Evolutionary conservation across 2,888 invertebrate species (phyloP), one percentile per base, ranked within the genome.

Genomic region (Acleris literana): DNA sequence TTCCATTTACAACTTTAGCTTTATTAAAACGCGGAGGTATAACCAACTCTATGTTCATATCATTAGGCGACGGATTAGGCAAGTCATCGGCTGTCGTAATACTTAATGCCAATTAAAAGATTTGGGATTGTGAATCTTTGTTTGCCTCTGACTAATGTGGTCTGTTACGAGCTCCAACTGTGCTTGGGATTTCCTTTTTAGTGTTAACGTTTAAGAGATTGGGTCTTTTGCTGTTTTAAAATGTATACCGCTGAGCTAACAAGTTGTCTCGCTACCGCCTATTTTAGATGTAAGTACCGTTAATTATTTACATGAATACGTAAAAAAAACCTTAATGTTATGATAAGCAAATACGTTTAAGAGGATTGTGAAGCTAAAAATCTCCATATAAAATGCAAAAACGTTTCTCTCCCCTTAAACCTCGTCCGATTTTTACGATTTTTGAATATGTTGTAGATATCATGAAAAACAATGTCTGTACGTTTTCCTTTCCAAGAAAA

Each of bases 21-120:
- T 6, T n/a, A 25, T 46, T 11, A 22, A 17, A 16, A 11, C 29
- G 18, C 25, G 44, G 17, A 22, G 46, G 72, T 71, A 64, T 39
- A 63, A 76, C 5, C 85, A 74, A 58, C 90, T 88, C 89, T 80
- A 74, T 81, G 76, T 71, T 48, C 51, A 87, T 89, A 83, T 82
- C 79, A 80, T 86, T 81, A 84, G 76, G 73, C 76, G 80, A 69
- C 76, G 78, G 87, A 90, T 91, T 90, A 87, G 83, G 88, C 92
- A 90, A 92, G 92, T 92, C 92, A 92, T 87, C 75, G 83, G 84
- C 86, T 91, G 86, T 90, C 91, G 90, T 87, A 92, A 92, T 90
- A 84, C 83, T 87, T 90, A 89, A 92, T 90, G 90, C 92, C 92
- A 92, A 92, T 92, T 92, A 92, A 92, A 92, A 92, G 90, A 92